Conservation (phyloP, 1,140 invertebrate species). For the Aphis gossypii region DNA sequence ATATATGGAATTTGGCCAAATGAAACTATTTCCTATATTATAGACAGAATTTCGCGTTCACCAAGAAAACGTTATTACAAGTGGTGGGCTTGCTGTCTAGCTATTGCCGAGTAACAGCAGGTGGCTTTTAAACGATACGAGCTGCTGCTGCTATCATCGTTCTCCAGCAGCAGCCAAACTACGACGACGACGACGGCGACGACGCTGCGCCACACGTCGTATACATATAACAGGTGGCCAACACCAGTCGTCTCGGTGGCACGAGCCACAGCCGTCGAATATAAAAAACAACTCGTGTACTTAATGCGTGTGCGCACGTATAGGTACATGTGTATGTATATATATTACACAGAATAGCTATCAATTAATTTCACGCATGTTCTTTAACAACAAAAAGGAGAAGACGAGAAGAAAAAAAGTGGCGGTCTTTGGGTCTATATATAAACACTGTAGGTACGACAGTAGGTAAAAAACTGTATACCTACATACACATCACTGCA, state of each 20-base stretch:
- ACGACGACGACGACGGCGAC: background rate
- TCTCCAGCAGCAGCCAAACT: conserved; percentile 33
- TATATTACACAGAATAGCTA: conserved; percentile 1
- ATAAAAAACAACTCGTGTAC: background rate
- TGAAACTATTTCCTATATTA: background rate
- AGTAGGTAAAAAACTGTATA: background rate
- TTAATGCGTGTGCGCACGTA: background rate
- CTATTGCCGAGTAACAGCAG: background rate
- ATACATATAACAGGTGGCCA: conserved; percentile 40
- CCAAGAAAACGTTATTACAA: conserved; percentile 3
- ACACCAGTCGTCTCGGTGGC: conserved; percentile 46
- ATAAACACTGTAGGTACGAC: background rate
- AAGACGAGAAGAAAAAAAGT: conserved; percentile 1
- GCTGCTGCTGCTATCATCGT: background rate
- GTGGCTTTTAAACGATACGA: conserved; percentile 9
- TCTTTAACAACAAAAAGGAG: conserved; percentile 10
- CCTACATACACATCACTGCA: background rate
- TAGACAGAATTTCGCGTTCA: background rate
- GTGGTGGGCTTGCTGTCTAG: background rate
- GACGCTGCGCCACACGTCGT: background rate
- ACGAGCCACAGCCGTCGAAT: conserved; percentile 47
- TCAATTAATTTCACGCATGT: conserved; percentile 49
- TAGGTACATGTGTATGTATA: background rate
- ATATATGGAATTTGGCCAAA: background rate
- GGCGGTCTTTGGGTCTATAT: background rate